These are phyloP conservation scores for Morone chrysops DNA, from an alignment of 2,113 vertebrate genomes.

Conservation along the genomic window DNA sequence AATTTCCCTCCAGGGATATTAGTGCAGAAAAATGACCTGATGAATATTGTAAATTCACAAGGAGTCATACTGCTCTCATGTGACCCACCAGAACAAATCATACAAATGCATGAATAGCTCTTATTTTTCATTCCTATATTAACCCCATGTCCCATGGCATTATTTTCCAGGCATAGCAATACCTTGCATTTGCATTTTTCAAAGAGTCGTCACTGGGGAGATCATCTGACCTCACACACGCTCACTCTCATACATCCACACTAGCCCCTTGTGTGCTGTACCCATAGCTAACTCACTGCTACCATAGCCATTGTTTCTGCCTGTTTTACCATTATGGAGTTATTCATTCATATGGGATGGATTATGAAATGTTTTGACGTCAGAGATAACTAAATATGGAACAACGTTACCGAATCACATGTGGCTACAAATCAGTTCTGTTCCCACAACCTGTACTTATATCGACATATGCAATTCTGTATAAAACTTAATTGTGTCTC, in stretches of 20 bases:
- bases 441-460: background rate
- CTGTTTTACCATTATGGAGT: background rate
- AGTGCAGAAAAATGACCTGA: constrained; percentile 11
- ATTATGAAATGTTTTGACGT: background rate
- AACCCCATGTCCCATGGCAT: constrained; percentile 14
- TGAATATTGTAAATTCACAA: constrained; percentile 16
- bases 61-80: constrained; percentile 21
- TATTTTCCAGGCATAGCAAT: background rate
- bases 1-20: background rate
- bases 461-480: background rate
- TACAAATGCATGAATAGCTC: constrained; percentile 34
- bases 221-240: constrained; percentile 8
- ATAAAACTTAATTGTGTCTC: too few species aligned
- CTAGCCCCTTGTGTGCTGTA: background rate
- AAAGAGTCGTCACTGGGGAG: constrained; percentile 14
- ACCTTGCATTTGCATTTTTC: constrained; percentile 29
- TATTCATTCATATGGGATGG: background rate
- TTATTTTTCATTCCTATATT: constrained; percentile 39
- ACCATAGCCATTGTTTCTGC: background rate
- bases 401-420: background rate
- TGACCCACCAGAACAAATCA: constrained; percentile 49
- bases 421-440: background rate
- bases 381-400: background rate
- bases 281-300: background rate
- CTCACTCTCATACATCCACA: constrained; percentile 3